Conservation (phyloP, 2,113 vertebrate genomes). For the Eurystomus gularis region DNA sequence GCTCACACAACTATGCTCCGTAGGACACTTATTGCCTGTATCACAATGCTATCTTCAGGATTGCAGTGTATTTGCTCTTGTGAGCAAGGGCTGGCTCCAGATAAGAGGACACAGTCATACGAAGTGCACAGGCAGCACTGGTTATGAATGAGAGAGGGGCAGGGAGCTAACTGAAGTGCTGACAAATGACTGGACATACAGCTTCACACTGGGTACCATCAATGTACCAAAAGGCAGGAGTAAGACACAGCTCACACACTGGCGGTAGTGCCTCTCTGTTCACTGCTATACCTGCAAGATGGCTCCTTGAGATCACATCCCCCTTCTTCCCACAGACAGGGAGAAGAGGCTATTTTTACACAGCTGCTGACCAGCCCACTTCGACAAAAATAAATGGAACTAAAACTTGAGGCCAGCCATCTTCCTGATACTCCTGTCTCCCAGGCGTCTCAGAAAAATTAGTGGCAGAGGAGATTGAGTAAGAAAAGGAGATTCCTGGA, state of each 20-base stretch:
- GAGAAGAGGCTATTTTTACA: constrained; percentile 16
- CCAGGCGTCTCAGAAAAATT: background rate
- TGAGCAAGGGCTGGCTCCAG: background rate
- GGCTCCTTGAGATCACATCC: background rate
- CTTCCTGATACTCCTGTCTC: background rate
- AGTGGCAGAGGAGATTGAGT: background rate
- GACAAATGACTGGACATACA: background rate
- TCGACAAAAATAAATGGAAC: background rate
- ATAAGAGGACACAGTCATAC: background rate
- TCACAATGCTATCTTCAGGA: background rate
- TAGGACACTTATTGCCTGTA: background rate
- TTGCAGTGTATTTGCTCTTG: background rate
- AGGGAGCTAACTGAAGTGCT: background rate
- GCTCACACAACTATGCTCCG: background rate
- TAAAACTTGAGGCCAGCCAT: background rate
- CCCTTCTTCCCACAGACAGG: background rate
- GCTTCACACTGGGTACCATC: background rate
- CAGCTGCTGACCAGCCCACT: background rate
- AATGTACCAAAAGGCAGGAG: background rate
- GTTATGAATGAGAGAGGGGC: background rate
- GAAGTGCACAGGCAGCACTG: background rate
- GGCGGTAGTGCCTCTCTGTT: accelerated
- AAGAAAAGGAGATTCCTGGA: background rate
- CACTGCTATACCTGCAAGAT: background rate
- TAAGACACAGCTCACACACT: accelerated